Conservation (phyloP, 1,140 invertebrate genomes). For the Megathymus violae region DNA sequence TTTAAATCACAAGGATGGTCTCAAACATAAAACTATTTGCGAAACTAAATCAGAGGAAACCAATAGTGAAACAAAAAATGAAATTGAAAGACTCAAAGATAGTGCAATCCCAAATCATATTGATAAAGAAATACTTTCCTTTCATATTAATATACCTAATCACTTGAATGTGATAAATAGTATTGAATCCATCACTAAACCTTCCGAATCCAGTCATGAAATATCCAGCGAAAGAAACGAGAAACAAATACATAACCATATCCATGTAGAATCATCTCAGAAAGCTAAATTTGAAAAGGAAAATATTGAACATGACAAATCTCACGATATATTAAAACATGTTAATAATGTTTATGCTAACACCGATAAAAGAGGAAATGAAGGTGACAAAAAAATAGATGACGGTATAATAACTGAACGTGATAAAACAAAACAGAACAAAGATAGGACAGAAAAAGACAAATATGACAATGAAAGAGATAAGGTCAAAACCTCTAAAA, state of each 20-base stretch:
- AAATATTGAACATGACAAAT: slow-evolving; percentile 64
- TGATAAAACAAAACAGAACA: slow-evolving; percentile 54
- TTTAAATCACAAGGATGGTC: slow-evolving; percentile 46
- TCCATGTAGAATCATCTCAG: slow-evolving; percentile 33
- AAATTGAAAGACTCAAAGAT: slow-evolving; percentile 52
- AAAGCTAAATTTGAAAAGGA: slow-evolving; percentile 60
- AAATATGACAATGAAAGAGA: slow-evolving; percentile 82
- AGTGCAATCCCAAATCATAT: slow-evolving; percentile 49
- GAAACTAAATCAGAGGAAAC: slow-evolving; percentile 52
- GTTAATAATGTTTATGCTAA: slow-evolving; percentile 39
- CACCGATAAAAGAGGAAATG: slow-evolving; percentile 50
- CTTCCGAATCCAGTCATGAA: slow-evolving; percentile 47
- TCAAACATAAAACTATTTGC: slow-evolving; percentile 44
- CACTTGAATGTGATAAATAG: slow-evolving; percentile 55
- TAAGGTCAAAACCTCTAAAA: slow-evolving; percentile 48
- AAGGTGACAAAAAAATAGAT: slow-evolving; percentile 61
- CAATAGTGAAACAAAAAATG: slow-evolving; percentile 44
- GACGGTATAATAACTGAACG: slow-evolving; percentile 62
- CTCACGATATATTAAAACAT: slow-evolving; percentile 55
- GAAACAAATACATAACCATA: slow-evolving; percentile 41
- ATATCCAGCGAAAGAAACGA: slow-evolving; percentile 53
- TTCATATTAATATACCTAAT: slow-evolving; percentile 50
- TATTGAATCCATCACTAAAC: slow-evolving; percentile 52
- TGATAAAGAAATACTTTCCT: slow-evolving; percentile 53
- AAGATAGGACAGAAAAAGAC: slow-evolving; percentile 79